Evolutionary conservation across 2,797 vertebrate genomes (phyloP).

Genomic region (Myotis vivesi): DNA sequence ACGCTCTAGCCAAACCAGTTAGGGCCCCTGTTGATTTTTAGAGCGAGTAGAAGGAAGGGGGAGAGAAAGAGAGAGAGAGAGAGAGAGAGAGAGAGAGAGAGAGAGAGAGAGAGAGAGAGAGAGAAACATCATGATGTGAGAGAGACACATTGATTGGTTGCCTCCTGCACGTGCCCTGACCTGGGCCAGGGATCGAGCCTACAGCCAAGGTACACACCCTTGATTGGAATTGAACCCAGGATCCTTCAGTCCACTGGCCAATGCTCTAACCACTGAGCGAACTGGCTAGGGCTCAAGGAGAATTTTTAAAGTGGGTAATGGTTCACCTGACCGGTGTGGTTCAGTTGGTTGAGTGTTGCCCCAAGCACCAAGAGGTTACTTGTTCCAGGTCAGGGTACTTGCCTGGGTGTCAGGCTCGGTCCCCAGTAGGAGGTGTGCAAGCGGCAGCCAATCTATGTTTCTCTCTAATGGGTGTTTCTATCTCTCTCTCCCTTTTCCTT

Average conservation of each 20-base stretch:
- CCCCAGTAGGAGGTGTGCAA: no score
- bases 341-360: not conserved
- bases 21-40: not conserved
- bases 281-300: not conserved
- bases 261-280: not conserved
- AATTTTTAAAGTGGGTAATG: not conserved
- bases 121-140: not conserved
- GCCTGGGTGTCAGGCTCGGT: no score
- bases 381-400: no score
- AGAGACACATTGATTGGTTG: not conserved
- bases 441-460: no score
- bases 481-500: no score
- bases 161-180: not conserved
- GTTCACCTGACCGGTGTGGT: not conserved
- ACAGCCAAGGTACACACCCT: not conserved
- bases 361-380: no score
- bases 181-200: not conserved
- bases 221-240: not conserved
- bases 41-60: not conserved
- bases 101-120: no score
- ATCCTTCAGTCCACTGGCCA: not conserved
- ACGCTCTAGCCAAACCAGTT: no score
- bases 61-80: no score
- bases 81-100: no score
- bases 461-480: no score